These are phyloP conservation scores for Graptemys geographica DNA, from an alignment of 2,797 vertebrate genomes.

Conservation along the genomic window DNA sequence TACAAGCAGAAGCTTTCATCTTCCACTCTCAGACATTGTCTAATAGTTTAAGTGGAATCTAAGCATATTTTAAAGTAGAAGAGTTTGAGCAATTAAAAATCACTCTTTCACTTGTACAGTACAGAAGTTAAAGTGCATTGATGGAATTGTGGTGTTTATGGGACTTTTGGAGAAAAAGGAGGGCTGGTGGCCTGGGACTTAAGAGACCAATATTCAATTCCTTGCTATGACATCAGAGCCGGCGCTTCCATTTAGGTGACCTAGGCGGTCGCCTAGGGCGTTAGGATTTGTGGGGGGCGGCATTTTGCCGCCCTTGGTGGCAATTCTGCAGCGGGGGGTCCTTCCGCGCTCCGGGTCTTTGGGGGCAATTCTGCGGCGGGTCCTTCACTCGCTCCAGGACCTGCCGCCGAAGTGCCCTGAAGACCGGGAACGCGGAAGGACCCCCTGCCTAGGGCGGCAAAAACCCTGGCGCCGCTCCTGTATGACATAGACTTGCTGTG, in stretches of 20 bases:
- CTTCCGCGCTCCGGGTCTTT: too few relatives aligned
- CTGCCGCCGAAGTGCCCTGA: too few relatives aligned
- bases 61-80: neutral
- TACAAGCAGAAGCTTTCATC: neutral
- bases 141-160: rapidly evolving
- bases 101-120: neutral
- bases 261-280: too few relatives aligned
- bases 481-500: neutral
- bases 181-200: rapidly evolving
- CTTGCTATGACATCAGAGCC: neutral
- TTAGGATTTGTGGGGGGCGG: too few relatives aligned
- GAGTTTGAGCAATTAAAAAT: neutral
- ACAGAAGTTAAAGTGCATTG: neutral
- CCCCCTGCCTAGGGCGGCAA: too few relatives aligned
- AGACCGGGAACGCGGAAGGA: too few relatives aligned
- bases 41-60: neutral
- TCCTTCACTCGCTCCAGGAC: too few relatives aligned
- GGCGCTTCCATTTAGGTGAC: too few relatives aligned
- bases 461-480: too few relatives aligned
- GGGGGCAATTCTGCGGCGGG: too few relatives aligned
- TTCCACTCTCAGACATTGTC: neutral
- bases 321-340: too few relatives aligned
- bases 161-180: rapidly evolving
- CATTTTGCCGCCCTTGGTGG: too few relatives aligned
- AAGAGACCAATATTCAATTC: neutral